Conservation (phyloP, 2,797 vertebrate species). For the Xiphophorus birchmanni region DNA sequence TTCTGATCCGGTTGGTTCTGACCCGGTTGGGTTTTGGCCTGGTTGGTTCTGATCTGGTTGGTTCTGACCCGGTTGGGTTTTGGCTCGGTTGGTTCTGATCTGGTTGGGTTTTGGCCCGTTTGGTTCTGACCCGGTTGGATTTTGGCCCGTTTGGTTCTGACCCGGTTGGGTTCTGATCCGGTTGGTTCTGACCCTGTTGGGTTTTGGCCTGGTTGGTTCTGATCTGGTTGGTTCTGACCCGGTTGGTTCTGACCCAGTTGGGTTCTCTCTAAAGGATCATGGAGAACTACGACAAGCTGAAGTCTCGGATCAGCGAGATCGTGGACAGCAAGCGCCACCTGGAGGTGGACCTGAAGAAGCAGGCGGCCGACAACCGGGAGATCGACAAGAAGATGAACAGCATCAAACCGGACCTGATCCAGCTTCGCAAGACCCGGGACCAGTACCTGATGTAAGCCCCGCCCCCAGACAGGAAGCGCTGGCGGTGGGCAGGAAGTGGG, state of each 20-base stretch:
- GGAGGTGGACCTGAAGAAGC: constrained; percentile 90
- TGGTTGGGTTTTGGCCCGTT: too few species aligned
- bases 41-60: too few species aligned
- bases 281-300: constrained; percentile 86
- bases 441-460: constrained; percentile 88
- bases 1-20: too few species aligned
- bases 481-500: background rate
- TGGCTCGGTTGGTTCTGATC: too few species aligned
- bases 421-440: constrained; percentile 92
- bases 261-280: constrained; percentile 80
- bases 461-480: background rate
- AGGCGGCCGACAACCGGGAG: constrained; percentile 90
- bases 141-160: too few species aligned
- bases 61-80: too few species aligned
- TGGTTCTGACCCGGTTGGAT: too few species aligned
- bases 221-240: too few species aligned
- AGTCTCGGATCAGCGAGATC: constrained; percentile 90
- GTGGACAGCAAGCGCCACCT: constrained; percentile 91
- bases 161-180: too few species aligned
- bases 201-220: too few species aligned
- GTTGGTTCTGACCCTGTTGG: too few species aligned
- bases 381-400: constrained; percentile 97
- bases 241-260: background rate
- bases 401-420: constrained; percentile 93
- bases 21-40: too few species aligned